These are phyloP conservation scores for Lethrus apterus DNA, from an alignment of 1,140 invertebrate genomes.

Conservation along the genomic window DNA sequence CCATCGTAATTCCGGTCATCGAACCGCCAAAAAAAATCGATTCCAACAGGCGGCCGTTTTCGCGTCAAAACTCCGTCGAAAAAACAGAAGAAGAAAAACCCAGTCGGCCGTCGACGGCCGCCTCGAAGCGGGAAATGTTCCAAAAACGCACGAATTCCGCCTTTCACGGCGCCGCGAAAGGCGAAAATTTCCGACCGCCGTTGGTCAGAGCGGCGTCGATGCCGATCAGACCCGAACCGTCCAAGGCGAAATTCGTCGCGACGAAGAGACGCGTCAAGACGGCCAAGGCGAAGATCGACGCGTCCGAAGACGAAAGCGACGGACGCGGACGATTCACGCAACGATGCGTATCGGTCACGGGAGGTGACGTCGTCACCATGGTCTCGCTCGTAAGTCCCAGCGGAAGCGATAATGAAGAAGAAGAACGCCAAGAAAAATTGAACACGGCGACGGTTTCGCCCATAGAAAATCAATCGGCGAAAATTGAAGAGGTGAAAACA, in stretches of 20 bases:
- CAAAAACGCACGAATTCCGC: constrained; percentile 37
- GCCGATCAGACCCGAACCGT: constrained; percentile 25
- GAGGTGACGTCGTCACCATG: constrained; percentile 49
- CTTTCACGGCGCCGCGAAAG: constrained; percentile 25
- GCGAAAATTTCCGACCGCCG: constrained; percentile 25
- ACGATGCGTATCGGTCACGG: constrained; percentile 17
- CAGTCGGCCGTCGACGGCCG: constrained; percentile 28
- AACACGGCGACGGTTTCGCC: no score
- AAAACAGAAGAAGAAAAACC: constrained; percentile 8
- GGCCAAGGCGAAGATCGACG: constrained; percentile 13
- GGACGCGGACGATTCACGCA: constrained; percentile 10
- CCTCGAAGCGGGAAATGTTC: constrained; percentile 33
- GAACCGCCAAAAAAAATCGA: constrained; percentile 23
- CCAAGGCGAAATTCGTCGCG: constrained; percentile 33
- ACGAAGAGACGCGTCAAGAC: constrained; percentile 32
- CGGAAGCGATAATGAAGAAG: constrained; percentile 46
- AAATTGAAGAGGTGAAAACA: constrained; percentile 16
- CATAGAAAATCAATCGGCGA: constrained; percentile 13
- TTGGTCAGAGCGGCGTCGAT: constrained; percentile 33
- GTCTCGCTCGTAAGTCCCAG: constrained; percentile 49
- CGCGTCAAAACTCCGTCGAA: not conserved
- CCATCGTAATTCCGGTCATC: constrained; percentile 32
- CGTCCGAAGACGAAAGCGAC: constrained; percentile 16
- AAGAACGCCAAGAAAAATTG: constrained; percentile 40
- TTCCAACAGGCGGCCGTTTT: constrained; percentile 1